Conservation (phyloP, 2,113 vertebrate genomes). For the Sander lucioperca region DNA sequence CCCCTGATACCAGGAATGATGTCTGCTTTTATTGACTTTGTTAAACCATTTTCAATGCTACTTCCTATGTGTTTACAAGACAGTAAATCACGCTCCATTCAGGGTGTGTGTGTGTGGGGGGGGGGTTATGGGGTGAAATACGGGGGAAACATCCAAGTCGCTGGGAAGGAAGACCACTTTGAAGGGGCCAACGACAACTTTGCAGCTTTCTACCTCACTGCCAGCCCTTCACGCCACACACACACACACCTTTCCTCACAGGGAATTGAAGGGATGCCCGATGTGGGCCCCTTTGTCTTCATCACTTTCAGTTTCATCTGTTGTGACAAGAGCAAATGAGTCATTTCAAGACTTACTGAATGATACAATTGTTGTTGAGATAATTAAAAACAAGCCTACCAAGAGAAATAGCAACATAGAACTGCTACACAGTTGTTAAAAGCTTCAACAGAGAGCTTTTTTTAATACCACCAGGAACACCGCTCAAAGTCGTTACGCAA, state of each 20-base stretch:
- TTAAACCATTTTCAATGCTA: conserved; percentile 87
- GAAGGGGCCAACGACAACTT: conserved; percentile 62
- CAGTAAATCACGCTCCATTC: conserved; percentile 83
- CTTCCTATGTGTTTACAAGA: conserved; percentile 89
- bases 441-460: conserved; percentile 55
- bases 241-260: conserved; percentile 29
- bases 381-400: conserved; percentile 3
- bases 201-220: conserved; percentile 58
- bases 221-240: conserved; percentile 29
- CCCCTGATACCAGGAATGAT: conserved; percentile 80
- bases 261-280: conserved; percentile 34
- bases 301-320: conserved; percentile 18
- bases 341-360: conserved; percentile 18
- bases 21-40: conserved; percentile 90
- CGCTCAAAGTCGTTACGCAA: conserved; percentile 62
- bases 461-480: conserved; percentile 61
- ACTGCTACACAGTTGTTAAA: conserved; percentile 47
- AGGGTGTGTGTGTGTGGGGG: conserved; percentile 48
- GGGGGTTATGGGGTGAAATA: conserved; percentile 55
- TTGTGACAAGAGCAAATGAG: conserved; percentile 33
- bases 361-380: conserved; percentile 10
- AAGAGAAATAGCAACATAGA: conserved; percentile 36
- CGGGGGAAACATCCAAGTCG: conserved; percentile 56
- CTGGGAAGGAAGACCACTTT: conserved; percentile 44
- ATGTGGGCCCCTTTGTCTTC: conserved; percentile 33